Base-by-base conservation (phyloP, 2,888 invertebrate genomes). In the Drosophila borborema region DNA sequence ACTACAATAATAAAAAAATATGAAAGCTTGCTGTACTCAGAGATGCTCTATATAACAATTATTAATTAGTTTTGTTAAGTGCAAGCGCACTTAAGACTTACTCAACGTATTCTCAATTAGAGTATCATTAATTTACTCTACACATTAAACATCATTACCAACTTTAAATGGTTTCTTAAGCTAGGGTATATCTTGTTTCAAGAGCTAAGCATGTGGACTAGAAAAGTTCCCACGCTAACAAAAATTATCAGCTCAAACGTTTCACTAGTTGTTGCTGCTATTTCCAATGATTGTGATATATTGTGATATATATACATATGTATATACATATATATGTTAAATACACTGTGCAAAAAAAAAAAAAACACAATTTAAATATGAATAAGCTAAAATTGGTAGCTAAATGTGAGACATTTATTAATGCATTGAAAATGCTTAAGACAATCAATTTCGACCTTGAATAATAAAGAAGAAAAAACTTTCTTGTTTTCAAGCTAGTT, bases 151-250 rank as follows among this genome's bases (percentile, higher is more conserved):
- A 51, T 36, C 36, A 66, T 51, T 60, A 64, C 41, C 55, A 20
- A 10, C 23, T 45, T n/a, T 4, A 12, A 46, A 34, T 54, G 41
- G 53, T 45, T 23, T 20, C 10, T 6, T 18, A 43, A 1, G n/a
- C 16, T 59, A 72, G 78, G 31, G 70, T 64, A 64, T 55, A 64
- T 54, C 36, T 23, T 56, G 60, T 9, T 55, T 56, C 62, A 63
- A 28, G 16, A 41, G 3, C 18, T 41, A n/a, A n/a, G 28, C 55
- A 41, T 41, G 28, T 66, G 51, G 45, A 67, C 51, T 55, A 66
- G 60, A 60, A 49, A 64, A 72, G 67, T 86, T 67, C 77, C 79
- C 88, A 84, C 81, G 87, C 69, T 70, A 61, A 34, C 36, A 46
- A 20, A 54, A 64, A 64, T 61, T 67, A 67, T 54, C 62, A 67